phyloP scores from a whole-genome alignment of 2,113 vertebrate species.

The Setophaga coronata region DNA sequence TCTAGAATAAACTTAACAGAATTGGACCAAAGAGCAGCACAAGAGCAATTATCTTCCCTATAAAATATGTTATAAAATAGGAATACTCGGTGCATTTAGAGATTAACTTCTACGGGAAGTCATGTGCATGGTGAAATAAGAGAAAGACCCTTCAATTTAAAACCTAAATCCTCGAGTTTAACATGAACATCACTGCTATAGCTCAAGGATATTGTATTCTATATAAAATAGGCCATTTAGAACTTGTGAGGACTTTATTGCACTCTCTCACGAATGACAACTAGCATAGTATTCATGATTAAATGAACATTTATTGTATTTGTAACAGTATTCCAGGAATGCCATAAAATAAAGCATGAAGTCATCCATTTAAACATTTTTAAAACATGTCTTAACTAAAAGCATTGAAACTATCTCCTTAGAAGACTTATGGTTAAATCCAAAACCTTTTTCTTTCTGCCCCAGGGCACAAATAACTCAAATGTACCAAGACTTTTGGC shows the following conservation, averaged over 20 bases:
- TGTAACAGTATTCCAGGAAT: constrained; percentile 67
- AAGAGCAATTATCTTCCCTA: constrained; percentile 52
- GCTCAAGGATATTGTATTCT: constrained; percentile 64
- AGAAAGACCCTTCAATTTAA: constrained; percentile 57
- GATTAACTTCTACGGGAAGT: constrained; percentile 61
- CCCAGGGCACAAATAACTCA: background rate
- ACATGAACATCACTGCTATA: constrained; percentile 18
- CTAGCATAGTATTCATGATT: constrained; percentile 27
- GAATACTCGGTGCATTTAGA: constrained; percentile 49
- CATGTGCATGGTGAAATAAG: constrained; percentile 6
- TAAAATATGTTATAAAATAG: constrained; percentile 46
- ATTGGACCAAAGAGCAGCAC: constrained; percentile 11
- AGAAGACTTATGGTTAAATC: background rate
- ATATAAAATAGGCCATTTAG: constrained; percentile 70
- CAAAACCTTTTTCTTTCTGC: background rate
- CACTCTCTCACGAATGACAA: constrained; percentile 53
- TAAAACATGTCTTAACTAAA: constrained; percentile 61
- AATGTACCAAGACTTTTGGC: background rate
- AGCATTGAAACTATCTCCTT: constrained; percentile 1
- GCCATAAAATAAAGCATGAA: constrained; percentile 58
- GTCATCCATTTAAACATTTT: constrained; percentile 65
- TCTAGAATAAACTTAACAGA: constrained; percentile 46
- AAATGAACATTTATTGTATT: constrained; percentile 68
- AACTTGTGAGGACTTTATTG: constrained; percentile 63
- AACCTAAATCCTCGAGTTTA: constrained; percentile 54